Conservation (phyloP, 2,888 invertebrate species). For the Hirtodrosophila alboralis region DNA sequence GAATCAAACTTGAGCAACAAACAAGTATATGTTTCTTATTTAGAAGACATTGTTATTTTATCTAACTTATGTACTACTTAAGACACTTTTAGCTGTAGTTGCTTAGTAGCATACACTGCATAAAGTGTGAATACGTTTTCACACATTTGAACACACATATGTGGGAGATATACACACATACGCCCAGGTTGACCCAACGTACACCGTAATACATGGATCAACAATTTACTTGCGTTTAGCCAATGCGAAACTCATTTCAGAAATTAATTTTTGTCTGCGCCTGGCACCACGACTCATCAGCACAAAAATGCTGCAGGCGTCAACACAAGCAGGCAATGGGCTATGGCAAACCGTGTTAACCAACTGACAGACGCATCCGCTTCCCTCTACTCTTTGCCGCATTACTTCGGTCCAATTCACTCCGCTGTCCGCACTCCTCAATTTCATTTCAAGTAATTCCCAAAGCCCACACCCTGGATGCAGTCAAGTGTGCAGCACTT, state of each 20-base stretch:
- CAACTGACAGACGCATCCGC: conserved; percentile 35
- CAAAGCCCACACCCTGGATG: conserved; percentile 37
- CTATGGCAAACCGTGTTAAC: conserved; percentile 44
- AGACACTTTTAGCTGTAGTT: no score
- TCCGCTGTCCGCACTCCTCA: neutral
- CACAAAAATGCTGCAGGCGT: conserved; percentile 37
- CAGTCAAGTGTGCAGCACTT: conserved; percentile 76
- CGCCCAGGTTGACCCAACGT: conserved; percentile 2
- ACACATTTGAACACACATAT: conserved; percentile 2
- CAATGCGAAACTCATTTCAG: conserved; percentile 40
- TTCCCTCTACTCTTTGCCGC: conserved; percentile 7
- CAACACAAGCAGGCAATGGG: conserved; percentile 20
- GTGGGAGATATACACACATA: neutral
- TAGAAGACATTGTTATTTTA: no score
- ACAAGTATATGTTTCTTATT: no score
- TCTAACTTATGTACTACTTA: no score
- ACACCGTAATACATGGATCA: conserved; percentile 2
- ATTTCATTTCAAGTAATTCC: conserved; percentile 6
- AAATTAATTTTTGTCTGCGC: conserved; percentile 53
- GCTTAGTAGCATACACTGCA: neutral
- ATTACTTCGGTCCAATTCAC: conserved; percentile 4
- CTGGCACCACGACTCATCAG: conserved; percentile 30
- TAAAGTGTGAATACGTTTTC: conserved; percentile 18
- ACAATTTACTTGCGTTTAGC: conserved; percentile 33
- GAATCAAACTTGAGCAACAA: no score